Percentiles rank a stretch among this genome's conserved stretches.
Conservation (phyloP, 2,113 vertebrate species). For the Mobula birostris region DNA sequence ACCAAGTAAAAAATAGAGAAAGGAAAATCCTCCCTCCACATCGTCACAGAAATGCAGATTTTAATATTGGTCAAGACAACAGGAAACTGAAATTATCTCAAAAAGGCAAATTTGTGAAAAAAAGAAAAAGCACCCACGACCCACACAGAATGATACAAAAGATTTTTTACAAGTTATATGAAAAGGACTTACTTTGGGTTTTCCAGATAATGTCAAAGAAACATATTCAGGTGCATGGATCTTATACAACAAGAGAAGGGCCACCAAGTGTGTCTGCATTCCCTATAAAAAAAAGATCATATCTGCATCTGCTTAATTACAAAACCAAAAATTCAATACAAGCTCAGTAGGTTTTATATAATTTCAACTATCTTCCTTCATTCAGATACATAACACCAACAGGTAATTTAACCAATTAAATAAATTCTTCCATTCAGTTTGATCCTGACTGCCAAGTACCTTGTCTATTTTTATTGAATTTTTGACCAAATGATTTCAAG, state of each 20-base stretch:
- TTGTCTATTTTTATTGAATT: background rate
- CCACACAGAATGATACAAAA: conserved; percentile 15
- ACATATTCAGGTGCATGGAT: conserved; percentile 75
- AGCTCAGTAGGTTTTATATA: background rate
- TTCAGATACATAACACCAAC: background rate
- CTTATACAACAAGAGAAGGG: conserved; percentile 79
- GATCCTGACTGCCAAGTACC: background rate
- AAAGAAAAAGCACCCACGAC: background rate
- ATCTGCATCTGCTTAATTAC: background rate
- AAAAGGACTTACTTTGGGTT: conserved; percentile 63
- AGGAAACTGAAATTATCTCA: conserved; percentile 31
- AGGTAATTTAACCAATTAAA: background rate
- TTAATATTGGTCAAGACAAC: background rate
- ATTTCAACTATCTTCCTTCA: background rate
- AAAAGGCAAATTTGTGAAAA: background rate
- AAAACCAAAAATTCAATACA: background rate
- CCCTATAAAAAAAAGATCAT: conserved; percentile 56
- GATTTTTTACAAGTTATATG: background rate
- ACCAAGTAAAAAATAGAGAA: background rate
- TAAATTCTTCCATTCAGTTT: background rate
- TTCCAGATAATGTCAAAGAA: conserved; percentile 63
- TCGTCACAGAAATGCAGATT: background rate
- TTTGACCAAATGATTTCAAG: background rate
- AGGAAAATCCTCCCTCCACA: background rate
- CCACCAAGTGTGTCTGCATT: conserved; percentile 68